A percentile compares a stretch with the other conserved stretches of the same genome.
phyloP scores from a whole-genome alignment of 2,797 vertebrate species.

The Salmo trutta region DNA sequence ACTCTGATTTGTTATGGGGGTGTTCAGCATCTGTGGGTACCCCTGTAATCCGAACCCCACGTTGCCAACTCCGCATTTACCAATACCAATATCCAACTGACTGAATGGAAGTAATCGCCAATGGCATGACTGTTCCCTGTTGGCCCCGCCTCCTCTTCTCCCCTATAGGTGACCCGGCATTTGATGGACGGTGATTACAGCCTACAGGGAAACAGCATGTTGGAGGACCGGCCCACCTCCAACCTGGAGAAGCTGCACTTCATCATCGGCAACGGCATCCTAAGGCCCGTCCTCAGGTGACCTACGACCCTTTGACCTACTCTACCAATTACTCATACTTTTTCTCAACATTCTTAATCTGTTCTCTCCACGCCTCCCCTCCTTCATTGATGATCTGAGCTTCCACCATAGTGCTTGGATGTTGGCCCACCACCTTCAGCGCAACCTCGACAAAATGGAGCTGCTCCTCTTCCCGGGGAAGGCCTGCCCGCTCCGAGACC shows the following conservation, averaged over 20 bases:
- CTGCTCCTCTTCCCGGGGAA: no score
- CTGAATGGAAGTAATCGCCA: not conserved
- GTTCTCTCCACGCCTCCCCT: not conserved
- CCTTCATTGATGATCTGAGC: not conserved
- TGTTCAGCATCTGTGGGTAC: no score
- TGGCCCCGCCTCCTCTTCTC: not conserved
- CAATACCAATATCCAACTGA: not conserved
- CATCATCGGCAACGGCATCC: constrained; percentile 95
- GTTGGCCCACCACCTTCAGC: no score
- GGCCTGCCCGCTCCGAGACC: no score
- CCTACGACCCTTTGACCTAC: no score
- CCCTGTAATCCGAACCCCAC: no score
- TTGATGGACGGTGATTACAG: constrained; percentile 88
- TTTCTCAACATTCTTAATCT: no score
- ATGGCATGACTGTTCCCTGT: not conserved
- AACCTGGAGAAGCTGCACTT: constrained; percentile 99
- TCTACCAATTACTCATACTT: no score
- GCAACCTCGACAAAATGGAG: no score
- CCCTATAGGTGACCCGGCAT: constrained; percentile 86
- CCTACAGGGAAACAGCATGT: constrained; percentile 93
- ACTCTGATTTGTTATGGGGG: no score
- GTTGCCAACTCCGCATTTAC: not conserved
- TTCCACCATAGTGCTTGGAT: not conserved
- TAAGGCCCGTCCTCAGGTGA: constrained; percentile 90
- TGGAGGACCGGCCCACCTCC: constrained; percentile 94